These are phyloP conservation scores for Macaria notata DNA, from an alignment of 2,888 invertebrate genomes.

Conservation along the genomic window DNA sequence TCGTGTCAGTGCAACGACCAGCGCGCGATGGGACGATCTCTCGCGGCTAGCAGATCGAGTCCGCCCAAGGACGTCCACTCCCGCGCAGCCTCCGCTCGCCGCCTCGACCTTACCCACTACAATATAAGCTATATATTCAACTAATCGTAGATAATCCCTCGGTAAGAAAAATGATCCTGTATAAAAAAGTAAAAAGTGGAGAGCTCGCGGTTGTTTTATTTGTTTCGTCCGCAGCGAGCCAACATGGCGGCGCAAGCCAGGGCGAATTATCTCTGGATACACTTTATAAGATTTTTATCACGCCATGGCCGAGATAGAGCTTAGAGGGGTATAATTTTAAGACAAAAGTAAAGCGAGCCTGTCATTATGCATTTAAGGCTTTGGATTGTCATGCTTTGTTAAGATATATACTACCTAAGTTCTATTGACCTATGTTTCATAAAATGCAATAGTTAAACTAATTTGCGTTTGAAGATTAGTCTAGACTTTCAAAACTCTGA, in stretches of 20 bases:
- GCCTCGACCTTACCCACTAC: slow-evolving; percentile 46
- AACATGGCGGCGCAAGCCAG: slow-evolving; percentile 74
- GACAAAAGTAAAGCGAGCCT: slow-evolving; percentile 22
- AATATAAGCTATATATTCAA: slow-evolving; percentile 46
- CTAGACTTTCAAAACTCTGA: no score
- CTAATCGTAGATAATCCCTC: slow-evolving; percentile 59
- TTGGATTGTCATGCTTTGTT: no score
- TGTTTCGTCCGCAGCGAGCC: slow-evolving; percentile 64
- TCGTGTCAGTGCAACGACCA: slow-evolving; percentile 81
- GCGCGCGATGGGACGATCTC: slow-evolving; percentile 75
- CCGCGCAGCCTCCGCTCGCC: slow-evolving; percentile 48
- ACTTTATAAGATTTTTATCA: slow-evolving; percentile 60
- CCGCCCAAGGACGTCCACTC: slow-evolving; percentile 82
- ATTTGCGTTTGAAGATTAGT: no score
- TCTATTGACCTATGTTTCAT: no score
- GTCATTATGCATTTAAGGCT: slow-evolving; percentile 4
- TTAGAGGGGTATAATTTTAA: slow-evolving; percentile 42
- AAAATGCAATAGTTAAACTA: no score
- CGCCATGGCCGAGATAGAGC: slow-evolving; percentile 36
- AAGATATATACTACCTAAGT: no score
- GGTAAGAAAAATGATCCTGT: slow-evolving; percentile 82
- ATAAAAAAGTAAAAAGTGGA: slow-evolving; percentile 71
- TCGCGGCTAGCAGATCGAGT: slow-evolving; percentile 80
- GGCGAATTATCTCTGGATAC: slow-evolving; percentile 73
- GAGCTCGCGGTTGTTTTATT: slow-evolving; percentile 77